Evolutionary conservation across 2,113 vertebrate species (phyloP).

Genomic region (Desmodus rotundus): DNA sequence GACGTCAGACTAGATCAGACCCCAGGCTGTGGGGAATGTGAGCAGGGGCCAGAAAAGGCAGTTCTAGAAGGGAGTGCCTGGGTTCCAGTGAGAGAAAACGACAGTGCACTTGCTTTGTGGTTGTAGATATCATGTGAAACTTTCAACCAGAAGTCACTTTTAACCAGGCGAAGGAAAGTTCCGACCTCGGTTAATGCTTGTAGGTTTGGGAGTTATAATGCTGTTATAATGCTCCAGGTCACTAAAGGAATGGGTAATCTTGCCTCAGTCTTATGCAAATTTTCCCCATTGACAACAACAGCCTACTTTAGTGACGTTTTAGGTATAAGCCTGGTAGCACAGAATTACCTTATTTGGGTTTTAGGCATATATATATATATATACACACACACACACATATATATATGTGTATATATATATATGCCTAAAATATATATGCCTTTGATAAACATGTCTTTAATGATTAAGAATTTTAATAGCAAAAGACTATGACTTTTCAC

Average conservation of each 20-base stretch:
- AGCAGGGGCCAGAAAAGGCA: neutral
- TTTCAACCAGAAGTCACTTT: slow-evolving; percentile 22
- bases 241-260: neutral
- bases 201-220: neutral
- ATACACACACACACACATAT: too few species aligned
- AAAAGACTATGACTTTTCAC: slow-evolving; percentile 20
- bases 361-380: neutral
- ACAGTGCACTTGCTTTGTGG: neutral
- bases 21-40: neutral
- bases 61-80: neutral
- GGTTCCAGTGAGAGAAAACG: neutral
- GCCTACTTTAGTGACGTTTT: slow-evolving; percentile 18
- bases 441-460: slow-evolving; percentile 37
- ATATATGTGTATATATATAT: too few species aligned
- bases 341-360: neutral
- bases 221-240: neutral
- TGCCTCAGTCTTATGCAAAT: slow-evolving; percentile 17
- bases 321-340: neutral
- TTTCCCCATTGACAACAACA: neutral
- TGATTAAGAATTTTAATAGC: slow-evolving; percentile 18
- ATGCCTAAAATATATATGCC: neutral
- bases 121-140: neutral
- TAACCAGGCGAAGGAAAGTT: neutral
- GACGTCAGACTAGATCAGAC: neutral
- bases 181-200: neutral